These are phyloP conservation scores for Tillus elongatus DNA, from an alignment of 2,888 invertebrate species.

Conservation along the genomic window DNA sequence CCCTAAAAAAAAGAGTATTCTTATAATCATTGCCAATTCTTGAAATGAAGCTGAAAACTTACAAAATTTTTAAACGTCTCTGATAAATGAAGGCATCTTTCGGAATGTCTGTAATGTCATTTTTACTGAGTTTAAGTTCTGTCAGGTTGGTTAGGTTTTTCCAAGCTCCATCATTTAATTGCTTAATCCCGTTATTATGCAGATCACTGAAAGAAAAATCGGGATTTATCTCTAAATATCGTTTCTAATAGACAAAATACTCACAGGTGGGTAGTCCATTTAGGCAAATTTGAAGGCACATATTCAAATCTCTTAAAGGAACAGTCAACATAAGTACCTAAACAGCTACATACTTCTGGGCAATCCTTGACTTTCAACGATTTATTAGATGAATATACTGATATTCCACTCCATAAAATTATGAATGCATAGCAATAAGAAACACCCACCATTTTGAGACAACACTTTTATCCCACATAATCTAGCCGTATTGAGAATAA, in stretches of 20 bases:
- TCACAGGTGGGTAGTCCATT: slow-evolving; percentile 70
- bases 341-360: slow-evolving; percentile 61
- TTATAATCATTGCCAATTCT: slow-evolving; percentile 4
- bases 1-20: slow-evolving; percentile 44
- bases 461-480: slow-evolving; percentile 36
- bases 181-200: slow-evolving; percentile 63
- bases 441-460: slow-evolving; percentile 44
- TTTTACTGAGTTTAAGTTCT: slow-evolving; percentile 71
- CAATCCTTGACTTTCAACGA: slow-evolving; percentile 41
- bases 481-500: too few relatives aligned
- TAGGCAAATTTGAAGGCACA: slow-evolving; percentile 62
- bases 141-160: slow-evolving; percentile 61
- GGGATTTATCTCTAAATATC: slow-evolving; percentile 23
- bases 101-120: slow-evolving; percentile 60
- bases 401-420: slow-evolving; percentile 25
- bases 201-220: slow-evolving; percentile 48
- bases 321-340: slow-evolving; percentile 68
- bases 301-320: slow-evolving; percentile 58
- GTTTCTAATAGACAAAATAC: slow-evolving; percentile 34
- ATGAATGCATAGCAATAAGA: slow-evolving; percentile 33
- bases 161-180: slow-evolving; percentile 62
- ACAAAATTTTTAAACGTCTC: slow-evolving; percentile 60
- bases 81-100: slow-evolving; percentile 66
- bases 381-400: background rate
- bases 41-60: slow-evolving; percentile 37